Evolutionary conservation across 2,797 vertebrate genomes (phyloP).

Genomic region (Lemur catta): DNA sequence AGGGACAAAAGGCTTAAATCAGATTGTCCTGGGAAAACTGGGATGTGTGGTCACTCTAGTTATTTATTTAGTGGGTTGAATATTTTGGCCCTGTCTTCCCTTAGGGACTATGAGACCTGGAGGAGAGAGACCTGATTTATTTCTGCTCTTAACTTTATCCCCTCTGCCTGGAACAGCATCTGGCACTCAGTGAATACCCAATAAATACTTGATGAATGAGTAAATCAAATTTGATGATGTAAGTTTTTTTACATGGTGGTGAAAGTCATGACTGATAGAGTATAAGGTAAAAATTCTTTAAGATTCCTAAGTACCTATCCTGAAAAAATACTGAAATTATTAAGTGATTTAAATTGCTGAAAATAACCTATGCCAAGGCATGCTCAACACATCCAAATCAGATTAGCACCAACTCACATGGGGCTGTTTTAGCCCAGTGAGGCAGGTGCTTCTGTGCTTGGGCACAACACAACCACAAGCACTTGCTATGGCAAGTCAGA

Average conservation of each 20-base stretch:
- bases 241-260: background rate
- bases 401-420: background rate
- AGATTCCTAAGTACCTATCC: background rate
- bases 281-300: background rate
- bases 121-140: background rate
- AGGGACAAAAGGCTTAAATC: background rate
- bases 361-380: background rate
- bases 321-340: slow-evolving; percentile 21
- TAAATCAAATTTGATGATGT: background rate
- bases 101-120: background rate
- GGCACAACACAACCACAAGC: background rate
- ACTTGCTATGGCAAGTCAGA: background rate
- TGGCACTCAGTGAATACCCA: background rate
- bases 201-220: background rate
- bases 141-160: slow-evolving; percentile 19
- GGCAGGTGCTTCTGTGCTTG: background rate
- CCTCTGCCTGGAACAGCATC: background rate
- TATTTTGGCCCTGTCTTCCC: background rate
- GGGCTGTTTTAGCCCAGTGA: background rate
- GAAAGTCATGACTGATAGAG: background rate
- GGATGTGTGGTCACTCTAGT: background rate
- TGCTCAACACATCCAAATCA: background rate
- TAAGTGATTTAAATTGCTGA: background rate
- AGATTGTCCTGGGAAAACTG: background rate
- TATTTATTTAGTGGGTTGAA: background rate